Conservation (phyloP, 1,140 invertebrate species). For the Apis laboriosa region DNA sequence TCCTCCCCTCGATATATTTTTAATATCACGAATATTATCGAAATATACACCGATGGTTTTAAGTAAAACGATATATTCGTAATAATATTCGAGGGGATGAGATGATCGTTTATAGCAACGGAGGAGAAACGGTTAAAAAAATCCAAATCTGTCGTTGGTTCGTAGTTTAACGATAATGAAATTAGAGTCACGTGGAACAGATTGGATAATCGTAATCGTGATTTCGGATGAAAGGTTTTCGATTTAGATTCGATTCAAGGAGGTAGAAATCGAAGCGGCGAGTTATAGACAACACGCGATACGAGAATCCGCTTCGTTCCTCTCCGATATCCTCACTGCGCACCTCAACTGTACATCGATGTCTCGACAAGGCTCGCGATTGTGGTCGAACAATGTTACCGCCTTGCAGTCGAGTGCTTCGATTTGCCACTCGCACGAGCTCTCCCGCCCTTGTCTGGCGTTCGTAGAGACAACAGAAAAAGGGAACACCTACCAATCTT, state of each 20-base stretch:
- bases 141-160: not conserved
- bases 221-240: not conserved
- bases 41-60: not conserved
- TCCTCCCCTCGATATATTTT: not conserved
- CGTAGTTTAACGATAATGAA: not conserved
- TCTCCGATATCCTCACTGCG: slow-evolving; percentile 62
- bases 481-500: slow-evolving; percentile 25
- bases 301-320: slow-evolving; percentile 51
- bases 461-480: slow-evolving; percentile 8
- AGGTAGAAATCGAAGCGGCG: slow-evolving; percentile 21
- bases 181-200: not conserved
- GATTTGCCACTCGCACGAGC: slow-evolving; percentile 55
- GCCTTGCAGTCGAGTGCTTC: slow-evolving; percentile 60
- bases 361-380: slow-evolving; percentile 56
- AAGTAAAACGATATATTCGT: not conserved
- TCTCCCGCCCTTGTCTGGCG: slow-evolving; percentile 26
- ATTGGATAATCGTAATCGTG: not conserved
- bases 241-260: not conserved
- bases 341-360: slow-evolving; percentile 66
- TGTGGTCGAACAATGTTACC: slow-evolving; percentile 62
- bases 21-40: not conserved
- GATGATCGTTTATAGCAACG: not conserved
- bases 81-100: too few species aligned
- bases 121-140: too few species aligned
- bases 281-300: slow-evolving; percentile 62